Percentiles rank a stretch among this genome's conserved stretches.
Conservation (phyloP, 2,797 vertebrate genomes). For the Leptoclinus maculatus region DNA sequence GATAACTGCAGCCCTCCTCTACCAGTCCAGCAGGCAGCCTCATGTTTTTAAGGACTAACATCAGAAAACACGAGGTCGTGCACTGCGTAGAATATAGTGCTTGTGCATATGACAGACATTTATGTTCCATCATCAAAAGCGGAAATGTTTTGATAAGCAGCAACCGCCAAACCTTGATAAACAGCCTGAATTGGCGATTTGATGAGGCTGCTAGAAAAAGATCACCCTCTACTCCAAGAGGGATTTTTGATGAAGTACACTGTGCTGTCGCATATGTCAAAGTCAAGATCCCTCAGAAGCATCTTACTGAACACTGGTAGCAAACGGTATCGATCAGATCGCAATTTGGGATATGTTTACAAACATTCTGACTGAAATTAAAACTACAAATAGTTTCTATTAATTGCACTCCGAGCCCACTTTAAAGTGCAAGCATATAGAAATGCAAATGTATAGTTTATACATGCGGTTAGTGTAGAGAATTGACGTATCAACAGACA, state of each 20-base stretch:
- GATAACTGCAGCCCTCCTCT: background rate
- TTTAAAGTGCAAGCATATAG: background rate
- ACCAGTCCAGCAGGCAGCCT: background rate
- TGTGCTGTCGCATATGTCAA: background rate
- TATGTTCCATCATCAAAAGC: background rate
- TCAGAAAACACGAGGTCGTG: background rate
- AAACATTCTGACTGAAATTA: background rate
- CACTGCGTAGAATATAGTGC: background rate
- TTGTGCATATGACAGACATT: background rate
- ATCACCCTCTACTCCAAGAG: background rate
- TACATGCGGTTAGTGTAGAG: background rate
- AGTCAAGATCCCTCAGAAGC: background rate
- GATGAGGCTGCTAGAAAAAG: background rate
- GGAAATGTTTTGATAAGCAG: constrained; percentile 11
- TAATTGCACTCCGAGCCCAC: background rate
- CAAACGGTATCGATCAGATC: background rate
- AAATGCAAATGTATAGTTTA: constrained; percentile 6
- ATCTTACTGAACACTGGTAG: background rate
- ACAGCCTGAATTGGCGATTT: background rate
- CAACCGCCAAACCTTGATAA: background rate
- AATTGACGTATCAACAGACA: constrained; percentile 12
- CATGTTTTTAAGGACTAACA: constrained; percentile 2
- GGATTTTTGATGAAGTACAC: background rate
- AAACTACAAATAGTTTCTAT: background rate
- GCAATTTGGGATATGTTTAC: background rate